These are phyloP conservation scores for Sympetrum striolatum DNA, from an alignment of 2,888 invertebrate genomes.

Conservation along the genomic window DNA sequence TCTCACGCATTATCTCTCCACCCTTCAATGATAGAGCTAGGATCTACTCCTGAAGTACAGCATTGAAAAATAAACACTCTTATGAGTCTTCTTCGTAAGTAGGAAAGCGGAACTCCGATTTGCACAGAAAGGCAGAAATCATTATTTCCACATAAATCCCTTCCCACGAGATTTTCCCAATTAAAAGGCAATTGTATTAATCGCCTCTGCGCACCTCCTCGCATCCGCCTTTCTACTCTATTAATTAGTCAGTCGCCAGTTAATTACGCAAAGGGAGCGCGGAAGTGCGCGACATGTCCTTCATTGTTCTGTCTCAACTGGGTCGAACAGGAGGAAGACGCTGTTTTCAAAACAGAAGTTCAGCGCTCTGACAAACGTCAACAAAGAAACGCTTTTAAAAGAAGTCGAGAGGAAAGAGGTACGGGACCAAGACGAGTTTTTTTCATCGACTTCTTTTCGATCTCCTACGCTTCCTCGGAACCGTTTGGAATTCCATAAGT, in stretches of 20 bases:
- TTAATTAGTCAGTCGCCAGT: not conserved
- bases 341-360: not conserved
- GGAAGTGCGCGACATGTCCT: not conserved
- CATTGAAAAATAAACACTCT: too few relatives aligned
- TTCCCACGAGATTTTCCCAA: too few relatives aligned
- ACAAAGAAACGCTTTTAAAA: slow-evolving; percentile 3
- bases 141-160: too few relatives aligned
- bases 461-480: not conserved
- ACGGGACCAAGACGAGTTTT: not conserved
- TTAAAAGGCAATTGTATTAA: too few relatives aligned
- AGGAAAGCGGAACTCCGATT: too few relatives aligned
- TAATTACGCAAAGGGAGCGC: not conserved
- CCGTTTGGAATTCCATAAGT: not conserved
- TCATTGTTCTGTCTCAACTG: not conserved
- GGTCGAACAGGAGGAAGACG: not conserved
- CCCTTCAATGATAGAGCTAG: too few relatives aligned
- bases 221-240: too few relatives aligned
- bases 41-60: too few relatives aligned
- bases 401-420: not conserved
- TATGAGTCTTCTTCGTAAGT: too few relatives aligned
- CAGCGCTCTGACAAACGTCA: not conserved
- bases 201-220: too few relatives aligned
- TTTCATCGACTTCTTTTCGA: not conserved
- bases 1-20: too few relatives aligned
- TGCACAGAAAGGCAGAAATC: too few relatives aligned